These are phyloP conservation scores for Mizuhopecten yessoensis DNA, from an alignment of 1,140 invertebrate species.

Conservation along the genomic window DNA sequence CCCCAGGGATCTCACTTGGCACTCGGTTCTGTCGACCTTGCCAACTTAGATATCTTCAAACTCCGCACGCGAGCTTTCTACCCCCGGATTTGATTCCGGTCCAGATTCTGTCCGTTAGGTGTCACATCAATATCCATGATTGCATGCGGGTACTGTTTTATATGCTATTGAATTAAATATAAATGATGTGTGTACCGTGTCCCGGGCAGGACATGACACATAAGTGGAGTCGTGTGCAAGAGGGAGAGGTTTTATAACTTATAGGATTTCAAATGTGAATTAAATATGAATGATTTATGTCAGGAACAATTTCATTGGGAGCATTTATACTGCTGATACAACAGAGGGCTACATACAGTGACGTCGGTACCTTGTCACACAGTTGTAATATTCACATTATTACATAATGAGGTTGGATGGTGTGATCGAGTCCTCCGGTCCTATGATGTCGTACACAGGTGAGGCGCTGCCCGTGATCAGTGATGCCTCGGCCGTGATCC, in stretches of 20 bases:
- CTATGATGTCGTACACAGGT: not conserved
- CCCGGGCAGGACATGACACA: slow-evolving; percentile 14
- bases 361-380: not conserved
- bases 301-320: not conserved
- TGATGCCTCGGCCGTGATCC: not conserved
- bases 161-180: slow-evolving; percentile 20
- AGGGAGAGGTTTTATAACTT: not conserved
- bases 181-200: slow-evolving; percentile 16
- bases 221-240: not conserved
- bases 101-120: not conserved
- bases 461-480: not conserved
- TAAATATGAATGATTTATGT: slow-evolving; percentile 40
- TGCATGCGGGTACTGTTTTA: not conserved
- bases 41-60: slow-evolving; percentile 7
- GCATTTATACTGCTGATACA: not conserved
- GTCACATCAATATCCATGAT: not conserved
- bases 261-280: slow-evolving; percentile 35
- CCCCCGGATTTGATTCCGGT: slow-evolving; percentile 12
- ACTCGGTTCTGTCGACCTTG: not conserved
- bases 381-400: not conserved
- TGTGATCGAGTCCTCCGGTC: not conserved
- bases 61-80: not conserved
- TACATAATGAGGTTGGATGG: not conserved
- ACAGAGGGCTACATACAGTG: not conserved
- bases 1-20: not conserved